These are phyloP conservation scores for Ardeotis arabs DNA, from an alignment of 2,113 vertebrate genomes.

Conservation along the genomic window DNA sequence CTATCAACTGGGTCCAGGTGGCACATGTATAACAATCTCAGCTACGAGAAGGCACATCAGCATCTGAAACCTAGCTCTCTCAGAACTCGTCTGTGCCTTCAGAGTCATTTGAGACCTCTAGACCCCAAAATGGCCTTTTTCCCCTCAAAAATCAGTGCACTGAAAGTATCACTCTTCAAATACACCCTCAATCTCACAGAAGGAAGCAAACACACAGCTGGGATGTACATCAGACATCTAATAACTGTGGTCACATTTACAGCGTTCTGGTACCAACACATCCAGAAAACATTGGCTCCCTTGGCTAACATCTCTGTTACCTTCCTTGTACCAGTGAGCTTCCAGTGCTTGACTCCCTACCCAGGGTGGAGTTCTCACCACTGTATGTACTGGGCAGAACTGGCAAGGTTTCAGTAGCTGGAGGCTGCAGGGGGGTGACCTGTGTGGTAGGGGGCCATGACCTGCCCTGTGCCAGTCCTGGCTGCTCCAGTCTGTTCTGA, in stretches of 20 bases:
- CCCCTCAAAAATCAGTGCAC: background rate
- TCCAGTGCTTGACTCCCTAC: background rate
- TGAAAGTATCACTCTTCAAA: background rate
- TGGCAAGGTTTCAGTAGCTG: background rate
- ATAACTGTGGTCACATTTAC: background rate
- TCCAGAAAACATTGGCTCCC: background rate
- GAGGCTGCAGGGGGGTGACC: background rate
- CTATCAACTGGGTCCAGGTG: background rate
- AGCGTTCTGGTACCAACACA: background rate
- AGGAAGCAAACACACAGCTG: background rate
- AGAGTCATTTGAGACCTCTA: background rate
- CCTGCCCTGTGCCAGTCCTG: background rate
- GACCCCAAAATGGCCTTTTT: background rate
- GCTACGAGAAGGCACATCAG: background rate
- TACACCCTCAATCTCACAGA: background rate
- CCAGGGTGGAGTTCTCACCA: background rate
- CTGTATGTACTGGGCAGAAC: background rate
- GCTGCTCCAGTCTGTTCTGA: background rate
- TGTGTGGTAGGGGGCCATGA: background rate
- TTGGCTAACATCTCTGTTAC: background rate
- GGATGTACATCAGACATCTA: background rate
- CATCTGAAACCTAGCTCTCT: fast-evolving
- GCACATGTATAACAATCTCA: background rate
- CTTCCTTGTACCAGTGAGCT: background rate
- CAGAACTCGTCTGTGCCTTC: background rate